phyloP scores from a whole-genome alignment of 2,888 invertebrate genomes.

The Nemotelus nigrinus region DNA sequence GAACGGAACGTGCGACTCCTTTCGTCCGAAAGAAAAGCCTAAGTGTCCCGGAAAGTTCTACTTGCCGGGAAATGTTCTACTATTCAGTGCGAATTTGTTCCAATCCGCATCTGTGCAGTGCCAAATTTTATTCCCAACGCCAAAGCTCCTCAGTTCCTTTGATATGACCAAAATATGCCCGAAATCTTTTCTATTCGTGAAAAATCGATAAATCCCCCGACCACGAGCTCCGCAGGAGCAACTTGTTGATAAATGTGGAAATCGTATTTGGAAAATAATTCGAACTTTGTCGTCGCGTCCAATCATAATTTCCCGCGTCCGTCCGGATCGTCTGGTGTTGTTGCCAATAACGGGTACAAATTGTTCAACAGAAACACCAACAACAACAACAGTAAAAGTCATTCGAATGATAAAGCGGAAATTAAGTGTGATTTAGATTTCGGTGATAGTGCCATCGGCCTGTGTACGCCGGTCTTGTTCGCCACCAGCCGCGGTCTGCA shows the following conservation, averaged over 20 bases:
- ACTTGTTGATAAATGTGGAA: constrained; percentile 45
- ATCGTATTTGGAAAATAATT: constrained; percentile 33
- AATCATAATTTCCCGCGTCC: constrained; percentile 3
- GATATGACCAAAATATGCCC: constrained; percentile 3
- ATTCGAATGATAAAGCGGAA: not conserved
- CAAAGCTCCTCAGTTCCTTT: too few relatives aligned
- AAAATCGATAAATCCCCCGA: constrained; percentile 34
- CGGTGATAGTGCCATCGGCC: constrained; percentile 53
- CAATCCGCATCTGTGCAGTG: too few relatives aligned
- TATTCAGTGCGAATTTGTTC: too few relatives aligned
- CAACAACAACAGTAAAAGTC: not conserved
- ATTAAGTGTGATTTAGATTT: constrained; percentile 28
- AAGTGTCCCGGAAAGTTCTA: too few relatives aligned
- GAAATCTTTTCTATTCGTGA: not conserved
- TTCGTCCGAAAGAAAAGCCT: not conserved
- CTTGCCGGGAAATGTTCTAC: too few relatives aligned
- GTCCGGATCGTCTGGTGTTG: not conserved
- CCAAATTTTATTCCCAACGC: too few relatives aligned
- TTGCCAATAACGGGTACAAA: not conserved
- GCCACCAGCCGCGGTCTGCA: constrained; percentile 62
- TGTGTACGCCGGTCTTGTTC: constrained; percentile 60
- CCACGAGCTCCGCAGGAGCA: constrained; percentile 15
- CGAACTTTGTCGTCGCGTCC: constrained; percentile 24
- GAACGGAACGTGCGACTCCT: constrained; percentile 1
- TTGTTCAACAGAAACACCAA: not conserved